These are phyloP conservation scores for Camarhynchus parvulus DNA, from an alignment of 2,113 vertebrate genomes.

Conservation along the genomic window DNA sequence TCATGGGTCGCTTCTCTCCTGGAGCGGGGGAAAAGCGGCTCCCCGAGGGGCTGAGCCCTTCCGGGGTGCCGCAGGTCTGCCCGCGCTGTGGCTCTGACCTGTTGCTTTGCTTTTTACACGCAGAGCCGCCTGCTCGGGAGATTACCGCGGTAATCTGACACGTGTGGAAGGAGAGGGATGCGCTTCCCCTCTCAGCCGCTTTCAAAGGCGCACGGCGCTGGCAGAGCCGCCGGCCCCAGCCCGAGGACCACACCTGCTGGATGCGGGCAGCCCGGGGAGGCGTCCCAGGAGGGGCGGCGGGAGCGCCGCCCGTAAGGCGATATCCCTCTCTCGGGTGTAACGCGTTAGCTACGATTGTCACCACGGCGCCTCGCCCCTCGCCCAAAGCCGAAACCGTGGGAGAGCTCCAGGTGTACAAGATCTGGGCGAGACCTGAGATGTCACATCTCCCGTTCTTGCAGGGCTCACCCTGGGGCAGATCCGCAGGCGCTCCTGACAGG, in stretches of 20 bases:
- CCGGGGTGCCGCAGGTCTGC: neutral
- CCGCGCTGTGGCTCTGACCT: neutral
- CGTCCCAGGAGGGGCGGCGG: neutral
- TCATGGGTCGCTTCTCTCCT: no score
- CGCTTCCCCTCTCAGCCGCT: neutral
- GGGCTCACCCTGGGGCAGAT: neutral
- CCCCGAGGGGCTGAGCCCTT: neutral
- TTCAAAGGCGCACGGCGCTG: rapidly evolving
- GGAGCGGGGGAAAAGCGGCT: no score
- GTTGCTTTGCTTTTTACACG: neutral
- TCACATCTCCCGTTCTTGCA: neutral
- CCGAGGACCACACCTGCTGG: neutral
- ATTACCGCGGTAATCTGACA: neutral
- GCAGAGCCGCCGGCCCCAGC: rapidly evolving
- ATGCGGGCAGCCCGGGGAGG: neutral
- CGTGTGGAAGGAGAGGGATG: neutral
- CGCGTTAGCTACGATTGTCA: rapidly evolving
- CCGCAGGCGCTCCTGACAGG: neutral
- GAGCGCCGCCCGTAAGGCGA: neutral
- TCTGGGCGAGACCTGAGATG: no score
- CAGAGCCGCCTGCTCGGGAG: no score
- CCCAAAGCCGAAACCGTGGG: neutral
- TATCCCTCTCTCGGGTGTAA: neutral
- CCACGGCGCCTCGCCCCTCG: rapidly evolving
- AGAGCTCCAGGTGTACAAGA: neutral